Evolutionary conservation across 2,113 vertebrate species (phyloP).

Genomic region (Corythaeola cristata): DNA sequence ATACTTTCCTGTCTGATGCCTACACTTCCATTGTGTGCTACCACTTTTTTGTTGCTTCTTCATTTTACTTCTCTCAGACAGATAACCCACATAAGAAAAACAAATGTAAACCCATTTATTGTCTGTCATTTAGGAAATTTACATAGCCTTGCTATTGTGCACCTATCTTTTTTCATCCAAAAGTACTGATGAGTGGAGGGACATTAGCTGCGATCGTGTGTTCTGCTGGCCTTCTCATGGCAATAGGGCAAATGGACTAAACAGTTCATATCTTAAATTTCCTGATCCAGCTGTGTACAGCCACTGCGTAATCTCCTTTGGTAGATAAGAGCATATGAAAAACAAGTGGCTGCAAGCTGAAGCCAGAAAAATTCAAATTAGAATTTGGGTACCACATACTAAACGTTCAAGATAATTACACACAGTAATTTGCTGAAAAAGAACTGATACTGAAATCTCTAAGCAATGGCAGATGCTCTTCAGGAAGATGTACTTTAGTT

Average conservation of each 20-base stretch:
- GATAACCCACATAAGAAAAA: background rate
- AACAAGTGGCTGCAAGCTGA: background rate
- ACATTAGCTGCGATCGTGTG: background rate
- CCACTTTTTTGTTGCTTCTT: background rate
- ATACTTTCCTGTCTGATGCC: background rate
- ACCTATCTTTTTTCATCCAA: background rate
- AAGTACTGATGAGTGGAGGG: background rate
- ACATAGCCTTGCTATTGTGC: background rate
- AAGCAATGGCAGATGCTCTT: background rate
- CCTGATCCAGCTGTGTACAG: background rate
- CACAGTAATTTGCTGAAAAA: background rate
- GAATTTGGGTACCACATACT: background rate
- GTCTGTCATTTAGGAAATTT: background rate
- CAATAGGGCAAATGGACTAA: background rate
- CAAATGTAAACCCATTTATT: background rate
- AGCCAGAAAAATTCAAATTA: background rate
- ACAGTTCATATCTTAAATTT: background rate
- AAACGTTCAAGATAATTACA: background rate
- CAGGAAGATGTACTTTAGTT: background rate
- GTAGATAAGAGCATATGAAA: background rate
- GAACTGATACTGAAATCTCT: background rate
- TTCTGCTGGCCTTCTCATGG: background rate
- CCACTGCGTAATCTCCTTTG: background rate
- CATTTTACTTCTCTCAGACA: background rate
- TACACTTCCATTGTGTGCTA: background rate